A percentile compares a stretch with the other conserved stretches of the same genome.
phyloP scores from a whole-genome alignment of 2,888 invertebrate species.

The Dermolepida albohirtum region DNA sequence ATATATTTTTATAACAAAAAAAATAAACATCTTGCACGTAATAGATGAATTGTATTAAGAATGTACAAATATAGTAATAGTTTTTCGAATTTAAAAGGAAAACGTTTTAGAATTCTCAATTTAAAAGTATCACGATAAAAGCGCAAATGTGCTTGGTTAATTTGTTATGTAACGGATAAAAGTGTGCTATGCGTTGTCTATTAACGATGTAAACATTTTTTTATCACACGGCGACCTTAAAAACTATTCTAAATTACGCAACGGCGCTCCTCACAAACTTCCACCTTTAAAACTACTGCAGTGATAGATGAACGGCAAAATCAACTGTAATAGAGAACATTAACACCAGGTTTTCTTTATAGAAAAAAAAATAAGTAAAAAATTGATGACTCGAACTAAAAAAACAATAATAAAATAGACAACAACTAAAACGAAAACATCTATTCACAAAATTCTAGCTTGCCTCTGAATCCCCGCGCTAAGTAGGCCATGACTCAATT shows the following conservation, averaged over 20 bases:
- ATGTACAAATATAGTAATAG: too few species aligned
- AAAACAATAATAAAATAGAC: neutral
- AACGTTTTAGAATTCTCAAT: too few species aligned
- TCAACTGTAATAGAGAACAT: too few species aligned
- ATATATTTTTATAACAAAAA: too few species aligned
- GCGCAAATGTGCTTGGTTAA: conserved; percentile 2
- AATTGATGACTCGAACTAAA: neutral
- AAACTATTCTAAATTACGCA: conserved; percentile 26
- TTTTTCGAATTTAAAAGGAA: too few species aligned
- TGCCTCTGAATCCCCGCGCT: conserved; percentile 31
- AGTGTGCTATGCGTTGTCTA: conserved; percentile 24
- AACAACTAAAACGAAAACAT: too few species aligned
- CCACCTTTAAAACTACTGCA: neutral
- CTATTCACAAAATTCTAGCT: conserved; percentile 25
- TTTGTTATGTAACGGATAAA: conserved; percentile 32
- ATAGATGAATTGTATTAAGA: too few species aligned
- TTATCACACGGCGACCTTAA: conserved; percentile 32
- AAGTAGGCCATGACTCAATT: conserved; percentile 64
- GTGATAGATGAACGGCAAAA: neutral
- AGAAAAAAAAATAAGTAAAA: neutral
- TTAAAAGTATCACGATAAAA: too few species aligned
- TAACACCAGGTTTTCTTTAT: too few species aligned
- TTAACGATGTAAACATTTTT: conserved; percentile 34
- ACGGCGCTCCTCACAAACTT: conserved; percentile 2
- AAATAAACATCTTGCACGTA: too few species aligned